Percentiles rank a stretch among this genome's conserved stretches.
These are phyloP conservation scores for Tachycineta bicolor DNA, from an alignment of 2,113 vertebrate genomes.

Conservation along the genomic window DNA sequence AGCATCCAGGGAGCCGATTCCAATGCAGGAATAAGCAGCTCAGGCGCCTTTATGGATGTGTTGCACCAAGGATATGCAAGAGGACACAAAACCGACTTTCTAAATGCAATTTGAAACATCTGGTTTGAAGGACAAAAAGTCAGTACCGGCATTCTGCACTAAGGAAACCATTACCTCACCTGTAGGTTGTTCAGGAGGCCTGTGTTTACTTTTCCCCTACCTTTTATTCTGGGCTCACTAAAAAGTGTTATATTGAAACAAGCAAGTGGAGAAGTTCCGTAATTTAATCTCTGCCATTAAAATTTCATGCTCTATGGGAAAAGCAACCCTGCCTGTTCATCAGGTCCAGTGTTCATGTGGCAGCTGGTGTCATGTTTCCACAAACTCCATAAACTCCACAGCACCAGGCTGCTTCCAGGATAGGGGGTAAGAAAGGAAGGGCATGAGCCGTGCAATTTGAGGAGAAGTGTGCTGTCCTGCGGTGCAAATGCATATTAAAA, in stretches of 20 bases:
- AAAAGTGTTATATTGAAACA: neutral
- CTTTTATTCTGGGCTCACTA: neutral
- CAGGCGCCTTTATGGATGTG: neutral
- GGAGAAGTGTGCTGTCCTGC: accelerated
- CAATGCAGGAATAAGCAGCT: neutral
- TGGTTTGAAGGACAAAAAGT: neutral
- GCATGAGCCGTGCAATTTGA: accelerated
- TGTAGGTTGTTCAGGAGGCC: neutral
- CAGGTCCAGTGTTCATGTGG: neutral
- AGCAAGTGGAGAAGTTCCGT: conserved; percentile 30
- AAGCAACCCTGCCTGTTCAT: conserved; percentile 44
- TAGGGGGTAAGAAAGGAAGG: neutral
- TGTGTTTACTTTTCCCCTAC: neutral
- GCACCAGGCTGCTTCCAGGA: neutral
- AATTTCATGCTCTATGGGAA: conserved; percentile 6
- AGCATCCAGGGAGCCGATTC: neutral
- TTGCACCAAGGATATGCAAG: neutral
- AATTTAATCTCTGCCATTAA: conserved; percentile 43
- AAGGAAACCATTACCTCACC: neutral
- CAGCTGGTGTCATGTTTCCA: neutral
- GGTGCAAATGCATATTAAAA: neutral
- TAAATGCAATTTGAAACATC: neutral
- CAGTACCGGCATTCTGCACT: accelerated
- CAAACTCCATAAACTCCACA: neutral
- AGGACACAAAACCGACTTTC: neutral